Percentiles rank a stretch among this genome's conserved stretches.
phyloP scores from a whole-genome alignment of 2,888 invertebrate genomes.

The Harpalus rufipes region DNA sequence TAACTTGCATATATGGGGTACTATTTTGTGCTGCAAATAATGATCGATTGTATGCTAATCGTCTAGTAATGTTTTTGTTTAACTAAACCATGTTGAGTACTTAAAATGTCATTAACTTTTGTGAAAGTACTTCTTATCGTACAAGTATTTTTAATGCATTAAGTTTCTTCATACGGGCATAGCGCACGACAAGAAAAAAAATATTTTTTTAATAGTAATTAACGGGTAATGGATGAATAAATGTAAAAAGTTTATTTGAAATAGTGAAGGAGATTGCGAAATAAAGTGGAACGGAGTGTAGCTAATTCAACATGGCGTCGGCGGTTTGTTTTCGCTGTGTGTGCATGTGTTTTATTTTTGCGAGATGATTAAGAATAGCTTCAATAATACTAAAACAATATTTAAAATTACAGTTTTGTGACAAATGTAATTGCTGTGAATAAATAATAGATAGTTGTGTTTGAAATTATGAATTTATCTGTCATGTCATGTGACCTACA shows the following conservation, averaged over 20 bases:
- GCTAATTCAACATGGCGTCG: slow-evolving; percentile 58
- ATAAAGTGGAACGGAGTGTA: slow-evolving; percentile 50
- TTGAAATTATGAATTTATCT: slow-evolving; percentile 65
- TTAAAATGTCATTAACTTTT: slow-evolving; percentile 62
- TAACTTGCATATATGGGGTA: slow-evolving; percentile 27
- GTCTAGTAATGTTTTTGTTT: slow-evolving; percentile 36
- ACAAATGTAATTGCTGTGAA: slow-evolving; percentile 50
- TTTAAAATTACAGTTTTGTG: slow-evolving; percentile 40
- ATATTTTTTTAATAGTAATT: not conserved
- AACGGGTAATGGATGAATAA: not conserved
- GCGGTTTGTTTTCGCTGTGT: slow-evolving; percentile 47
- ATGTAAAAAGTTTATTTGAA: not conserved
- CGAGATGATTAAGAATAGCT: slow-evolving; percentile 43
- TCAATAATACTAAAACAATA: slow-evolving; percentile 9
- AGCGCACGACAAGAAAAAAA: slow-evolving; percentile 10
- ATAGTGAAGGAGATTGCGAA: slow-evolving; percentile 13
- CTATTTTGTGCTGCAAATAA: slow-evolving; percentile 19
- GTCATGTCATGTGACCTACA: slow-evolving; percentile 66
- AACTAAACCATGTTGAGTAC: slow-evolving; percentile 47
- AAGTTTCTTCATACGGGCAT: slow-evolving; percentile 41
- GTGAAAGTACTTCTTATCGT: slow-evolving; percentile 52
- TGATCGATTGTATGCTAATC: slow-evolving; percentile 55
- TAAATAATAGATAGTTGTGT: slow-evolving; percentile 60
- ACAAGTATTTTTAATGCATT: slow-evolving; percentile 39
- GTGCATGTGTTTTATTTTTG: slow-evolving; percentile 61